A percentile compares a stretch with the other conserved stretches of the same genome.
These are phyloP conservation scores for Tapirus indicus DNA, from an alignment of 2,797 vertebrate species.

Conservation along the genomic window DNA sequence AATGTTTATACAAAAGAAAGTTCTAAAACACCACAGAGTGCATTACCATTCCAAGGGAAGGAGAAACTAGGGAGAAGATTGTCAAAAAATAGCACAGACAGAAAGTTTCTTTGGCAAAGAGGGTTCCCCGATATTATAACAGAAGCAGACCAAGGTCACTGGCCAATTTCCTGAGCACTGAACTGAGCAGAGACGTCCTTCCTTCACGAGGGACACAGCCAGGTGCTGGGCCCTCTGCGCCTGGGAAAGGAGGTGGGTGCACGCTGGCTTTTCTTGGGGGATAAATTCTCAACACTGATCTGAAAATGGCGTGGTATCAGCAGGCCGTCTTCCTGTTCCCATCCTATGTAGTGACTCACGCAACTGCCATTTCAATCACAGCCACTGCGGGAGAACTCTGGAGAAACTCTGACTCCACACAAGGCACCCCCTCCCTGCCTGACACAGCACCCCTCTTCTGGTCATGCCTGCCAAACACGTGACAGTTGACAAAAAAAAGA, in stretches of 20 bases:
- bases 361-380: constrained; percentile 38
- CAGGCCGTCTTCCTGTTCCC: constrained; percentile 45
- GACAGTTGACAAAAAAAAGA: background rate
- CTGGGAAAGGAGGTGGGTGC: background rate
- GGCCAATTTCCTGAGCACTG: background rate
- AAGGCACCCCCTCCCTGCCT: background rate
- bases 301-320: constrained; percentile 42
- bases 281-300: constrained; percentile 22
- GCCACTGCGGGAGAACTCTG: constrained; percentile 41
- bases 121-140: background rate
- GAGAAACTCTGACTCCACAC: constrained; percentile 45
- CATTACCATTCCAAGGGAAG: background rate
- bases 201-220: background rate
- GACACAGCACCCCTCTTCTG: background rate
- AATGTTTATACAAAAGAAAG: background rate
- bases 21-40: background rate
- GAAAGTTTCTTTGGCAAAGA: constrained; percentile 39
- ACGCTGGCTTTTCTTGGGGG: background rate
- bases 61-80: background rate
- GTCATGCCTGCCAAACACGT: constrained; percentile 14
- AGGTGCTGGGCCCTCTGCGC: background rate
- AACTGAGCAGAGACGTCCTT: background rate
- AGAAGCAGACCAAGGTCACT: background rate
- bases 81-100: background rate
- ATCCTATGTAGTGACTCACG: constrained; percentile 24